phyloP scores from a whole-genome alignment of 2,113 vertebrate genomes.

The Ophiodon elongatus region DNA sequence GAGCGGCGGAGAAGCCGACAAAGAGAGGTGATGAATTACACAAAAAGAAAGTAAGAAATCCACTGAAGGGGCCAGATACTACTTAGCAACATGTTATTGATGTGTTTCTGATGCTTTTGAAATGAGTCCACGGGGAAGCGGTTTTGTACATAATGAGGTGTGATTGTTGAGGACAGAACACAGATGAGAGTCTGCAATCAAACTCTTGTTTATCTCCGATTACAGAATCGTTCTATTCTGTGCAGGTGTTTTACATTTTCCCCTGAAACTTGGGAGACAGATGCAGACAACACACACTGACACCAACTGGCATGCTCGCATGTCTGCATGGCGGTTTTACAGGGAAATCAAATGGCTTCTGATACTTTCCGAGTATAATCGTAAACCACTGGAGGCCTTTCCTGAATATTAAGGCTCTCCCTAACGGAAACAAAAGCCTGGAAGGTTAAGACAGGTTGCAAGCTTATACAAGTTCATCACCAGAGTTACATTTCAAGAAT shows the following conservation, averaged over 20 bases:
- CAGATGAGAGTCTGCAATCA: conserved; percentile 2
- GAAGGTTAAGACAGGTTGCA: background rate
- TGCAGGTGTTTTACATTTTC: background rate
- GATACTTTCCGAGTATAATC: background rate
- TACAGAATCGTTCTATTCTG: background rate
- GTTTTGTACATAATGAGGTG: conserved; percentile 4
- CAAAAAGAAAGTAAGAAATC: background rate
- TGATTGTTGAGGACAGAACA: conserved; percentile 2
- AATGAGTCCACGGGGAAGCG: background rate
- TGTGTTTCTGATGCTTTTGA: background rate
- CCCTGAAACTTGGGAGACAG: background rate
- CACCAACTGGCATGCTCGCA: background rate
- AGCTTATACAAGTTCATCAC: no score
- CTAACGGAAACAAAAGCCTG: background rate
- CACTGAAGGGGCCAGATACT: background rate
- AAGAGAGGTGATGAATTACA: background rate
- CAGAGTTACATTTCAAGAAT: no score
- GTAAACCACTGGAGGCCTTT: background rate
- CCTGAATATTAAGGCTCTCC: background rate
- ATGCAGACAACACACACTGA: conserved; percentile 1
- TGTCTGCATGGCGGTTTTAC: background rate
- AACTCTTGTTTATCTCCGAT: background rate
- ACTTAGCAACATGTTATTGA: background rate
- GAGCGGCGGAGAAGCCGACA: background rate
- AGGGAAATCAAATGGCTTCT: background rate